Conservation (phyloP, 2,888 invertebrate genomes). For the Busseola fusca region DNA sequence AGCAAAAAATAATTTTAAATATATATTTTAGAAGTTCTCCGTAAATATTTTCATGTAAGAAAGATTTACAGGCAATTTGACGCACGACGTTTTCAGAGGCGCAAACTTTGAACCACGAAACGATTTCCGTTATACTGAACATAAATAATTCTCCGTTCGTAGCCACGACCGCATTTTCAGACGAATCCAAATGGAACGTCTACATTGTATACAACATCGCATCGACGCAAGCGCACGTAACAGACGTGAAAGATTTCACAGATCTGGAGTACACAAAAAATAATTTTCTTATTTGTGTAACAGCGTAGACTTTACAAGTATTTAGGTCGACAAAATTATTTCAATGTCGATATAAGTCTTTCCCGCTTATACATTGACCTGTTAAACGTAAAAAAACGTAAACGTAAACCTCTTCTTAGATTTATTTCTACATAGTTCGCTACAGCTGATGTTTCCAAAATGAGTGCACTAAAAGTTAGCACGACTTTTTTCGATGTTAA, state of each 20-base stretch:
- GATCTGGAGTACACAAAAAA: slow-evolving; percentile 55
- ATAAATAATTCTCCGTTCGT: slow-evolving; percentile 25
- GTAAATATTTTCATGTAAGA: not conserved
- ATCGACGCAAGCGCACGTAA: slow-evolving; percentile 22
- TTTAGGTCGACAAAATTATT: slow-evolving; percentile 44
- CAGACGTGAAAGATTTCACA: slow-evolving; percentile 41
- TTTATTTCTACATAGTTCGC: not conserved
- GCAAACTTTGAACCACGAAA: not conserved
- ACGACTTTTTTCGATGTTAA: slow-evolving; percentile 5
- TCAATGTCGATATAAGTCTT: slow-evolving; percentile 13
- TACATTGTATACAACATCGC: slow-evolving; percentile 13
- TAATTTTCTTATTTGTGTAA: slow-evolving; percentile 38
- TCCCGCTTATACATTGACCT: slow-evolving; percentile 12
- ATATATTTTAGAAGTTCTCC: not conserved
- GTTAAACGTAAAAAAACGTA: too few species aligned
- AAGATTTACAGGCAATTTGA: not conserved
- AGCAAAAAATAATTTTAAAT: not conserved
- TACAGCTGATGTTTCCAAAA: not conserved
- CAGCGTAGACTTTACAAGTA: slow-evolving; percentile 29
- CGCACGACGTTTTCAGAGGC: not conserved
- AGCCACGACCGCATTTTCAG: slow-evolving; percentile 30
- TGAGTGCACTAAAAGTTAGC: not conserved
- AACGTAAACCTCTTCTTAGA: not conserved
- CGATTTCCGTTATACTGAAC: slow-evolving; percentile 17
- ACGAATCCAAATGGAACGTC: slow-evolving; percentile 9